phyloP scores from a whole-genome alignment of 1,140 invertebrate genomes.

The Cardiocondyla obscurior region DNA sequence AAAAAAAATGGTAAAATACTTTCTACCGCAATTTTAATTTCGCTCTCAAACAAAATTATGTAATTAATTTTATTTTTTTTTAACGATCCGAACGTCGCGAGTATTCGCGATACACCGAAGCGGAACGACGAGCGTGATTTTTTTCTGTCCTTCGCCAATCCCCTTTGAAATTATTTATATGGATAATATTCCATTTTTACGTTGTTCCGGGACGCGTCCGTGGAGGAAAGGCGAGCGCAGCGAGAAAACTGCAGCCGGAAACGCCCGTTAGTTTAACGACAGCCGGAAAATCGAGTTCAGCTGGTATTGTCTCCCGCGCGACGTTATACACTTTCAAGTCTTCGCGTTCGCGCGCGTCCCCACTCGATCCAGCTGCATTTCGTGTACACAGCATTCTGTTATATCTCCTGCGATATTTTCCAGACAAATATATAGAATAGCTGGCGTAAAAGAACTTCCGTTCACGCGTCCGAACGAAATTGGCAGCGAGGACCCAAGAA shows the following conservation, averaged over 20 bases:
- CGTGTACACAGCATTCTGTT: not conserved
- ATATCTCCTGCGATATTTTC: slow-evolving; percentile 4
- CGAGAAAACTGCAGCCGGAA: slow-evolving; percentile 44
- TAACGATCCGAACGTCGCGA: not conserved
- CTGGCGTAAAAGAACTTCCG: not conserved
- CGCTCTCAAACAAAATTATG: not conserved
- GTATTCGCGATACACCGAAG: not conserved
- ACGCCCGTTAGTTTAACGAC: slow-evolving; percentile 40
- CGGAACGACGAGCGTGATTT: not conserved
- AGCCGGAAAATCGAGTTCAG: slow-evolving; percentile 46
- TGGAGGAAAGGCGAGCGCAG: not conserved
- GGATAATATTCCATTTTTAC: slow-evolving; percentile 47
- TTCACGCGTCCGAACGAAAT: not conserved
- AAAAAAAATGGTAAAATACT: no score
- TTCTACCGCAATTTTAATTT: not conserved
- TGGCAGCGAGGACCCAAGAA: not conserved
- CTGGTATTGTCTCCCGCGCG: slow-evolving; percentile 21
- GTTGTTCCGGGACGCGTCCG: not conserved
- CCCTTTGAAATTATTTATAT: slow-evolving; percentile 35
- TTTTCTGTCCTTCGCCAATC: no score
- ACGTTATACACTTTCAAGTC: slow-evolving; percentile 24
- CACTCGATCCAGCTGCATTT: slow-evolving; percentile 8
- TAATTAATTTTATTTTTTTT: not conserved
- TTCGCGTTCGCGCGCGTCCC: not conserved
- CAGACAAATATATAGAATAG: not conserved